phyloP scores from a whole-genome alignment of 2,797 vertebrate species.

The Poecilia picta region DNA sequence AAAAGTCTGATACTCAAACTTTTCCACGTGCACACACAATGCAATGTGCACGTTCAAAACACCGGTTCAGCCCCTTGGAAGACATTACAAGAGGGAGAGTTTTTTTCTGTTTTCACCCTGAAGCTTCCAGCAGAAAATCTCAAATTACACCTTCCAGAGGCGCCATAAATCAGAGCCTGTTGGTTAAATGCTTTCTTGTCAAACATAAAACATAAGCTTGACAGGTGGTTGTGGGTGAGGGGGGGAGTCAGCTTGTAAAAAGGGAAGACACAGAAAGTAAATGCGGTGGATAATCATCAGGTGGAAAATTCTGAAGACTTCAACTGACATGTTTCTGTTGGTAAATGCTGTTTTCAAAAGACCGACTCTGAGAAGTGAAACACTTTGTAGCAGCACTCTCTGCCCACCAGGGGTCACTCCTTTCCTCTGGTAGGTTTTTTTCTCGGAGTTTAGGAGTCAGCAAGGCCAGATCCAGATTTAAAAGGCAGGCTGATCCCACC shows the following conservation, averaged over 20 bases:
- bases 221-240: slow-evolving; percentile 47
- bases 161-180: slow-evolving; percentile 67
- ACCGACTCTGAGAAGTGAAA: not conserved
- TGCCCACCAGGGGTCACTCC: slow-evolving; percentile 78
- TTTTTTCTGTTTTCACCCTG: not conserved
- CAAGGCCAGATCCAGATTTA: slow-evolving; percentile 40
- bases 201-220: slow-evolving; percentile 59
- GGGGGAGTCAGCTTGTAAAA: slow-evolving; percentile 53
- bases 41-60: slow-evolving; percentile 31
- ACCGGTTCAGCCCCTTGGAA: slow-evolving; percentile 16
- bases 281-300: slow-evolving; percentile 25
- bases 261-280: slow-evolving; percentile 35
- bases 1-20: slow-evolving; percentile 43
- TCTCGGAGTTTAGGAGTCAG: not conserved
- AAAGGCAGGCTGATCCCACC: slow-evolving; percentile 40
- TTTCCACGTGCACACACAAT: too few relatives aligned
- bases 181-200: slow-evolving; percentile 68
- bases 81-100: slow-evolving; percentile 49
- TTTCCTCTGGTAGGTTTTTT: slow-evolving; percentile 40
- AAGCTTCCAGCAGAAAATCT: slow-evolving; percentile 47
- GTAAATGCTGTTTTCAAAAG: slow-evolving; percentile 21
- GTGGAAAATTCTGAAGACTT: slow-evolving; percentile 15
- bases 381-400: slow-evolving; percentile 2
- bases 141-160: slow-evolving; percentile 71
- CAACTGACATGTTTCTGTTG: slow-evolving; percentile 26